Percentiles rank a stretch among this genome's conserved stretches.
These are phyloP conservation scores for Larimichthys crocea DNA, from an alignment of 2,113 vertebrate genomes.

Conservation along the genomic window DNA sequence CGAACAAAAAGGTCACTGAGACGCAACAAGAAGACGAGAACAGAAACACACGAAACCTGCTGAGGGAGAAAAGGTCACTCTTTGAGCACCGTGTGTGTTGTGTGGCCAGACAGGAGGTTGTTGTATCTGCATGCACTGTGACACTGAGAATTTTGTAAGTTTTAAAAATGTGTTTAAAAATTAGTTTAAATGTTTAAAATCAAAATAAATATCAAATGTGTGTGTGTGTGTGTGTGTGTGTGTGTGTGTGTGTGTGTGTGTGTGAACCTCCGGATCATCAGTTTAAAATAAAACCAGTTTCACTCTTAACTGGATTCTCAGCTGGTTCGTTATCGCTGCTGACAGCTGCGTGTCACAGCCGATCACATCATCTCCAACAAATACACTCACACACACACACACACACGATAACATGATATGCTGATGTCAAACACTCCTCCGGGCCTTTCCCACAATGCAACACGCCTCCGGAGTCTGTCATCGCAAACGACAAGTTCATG, in stretches of 20 bases:
- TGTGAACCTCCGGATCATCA: constrained; percentile 10
- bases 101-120: too few relatives aligned
- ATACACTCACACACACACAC: constrained; percentile 9
- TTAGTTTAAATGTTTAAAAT: too few relatives aligned
- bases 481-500: not conserved
- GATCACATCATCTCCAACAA: constrained; percentile 29
- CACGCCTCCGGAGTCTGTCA: not conserved
- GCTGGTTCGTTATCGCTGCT: constrained; percentile 29
- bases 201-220: not conserved
- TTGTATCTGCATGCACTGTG: too few relatives aligned
- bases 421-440: constrained; percentile 24
- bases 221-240: not conserved
- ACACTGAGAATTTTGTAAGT: not conserved
- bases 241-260: constrained; percentile 1
- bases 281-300: constrained; percentile 39
- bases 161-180: not conserved
- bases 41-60: constrained; percentile 30
- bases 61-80: constrained; percentile 49
- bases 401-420: not conserved
- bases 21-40: not conserved
- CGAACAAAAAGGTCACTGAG: constrained; percentile 30
- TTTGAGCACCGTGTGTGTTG: not conserved
- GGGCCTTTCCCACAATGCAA: constrained; percentile 36
- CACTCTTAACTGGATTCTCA: constrained; percentile 44
- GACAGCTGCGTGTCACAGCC: constrained; percentile 50